Conservation (phyloP, 2,797 vertebrate genomes). For the Pantherophis vulpinus region DNA sequence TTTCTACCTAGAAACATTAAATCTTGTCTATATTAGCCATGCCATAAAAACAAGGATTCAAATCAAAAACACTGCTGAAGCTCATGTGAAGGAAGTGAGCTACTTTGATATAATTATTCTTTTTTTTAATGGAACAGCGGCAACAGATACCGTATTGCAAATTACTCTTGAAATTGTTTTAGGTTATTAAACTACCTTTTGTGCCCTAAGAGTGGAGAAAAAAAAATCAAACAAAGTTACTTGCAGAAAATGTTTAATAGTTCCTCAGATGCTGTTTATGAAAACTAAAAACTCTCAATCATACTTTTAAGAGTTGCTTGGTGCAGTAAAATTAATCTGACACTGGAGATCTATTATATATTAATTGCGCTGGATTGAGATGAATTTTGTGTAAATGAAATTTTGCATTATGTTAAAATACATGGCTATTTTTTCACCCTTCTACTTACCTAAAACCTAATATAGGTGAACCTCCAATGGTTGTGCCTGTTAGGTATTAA, state of each 20-base stretch:
- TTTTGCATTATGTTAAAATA: not conserved
- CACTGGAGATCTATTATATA: not conserved
- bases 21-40: not conserved
- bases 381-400: not conserved
- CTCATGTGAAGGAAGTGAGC: not conserved
- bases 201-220: not conserved
- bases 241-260: not conserved
- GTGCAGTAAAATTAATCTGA: not conserved
- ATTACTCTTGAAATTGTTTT: not conserved
- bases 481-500: not conserved
- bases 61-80: not conserved
- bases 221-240: not conserved
- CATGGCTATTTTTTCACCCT: not conserved
- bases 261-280: not conserved
- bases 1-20: constrained; percentile 56
- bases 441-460: not conserved
- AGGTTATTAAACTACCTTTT: not conserved
- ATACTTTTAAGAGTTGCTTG: not conserved
- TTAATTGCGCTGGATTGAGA: not conserved
- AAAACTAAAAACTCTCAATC: not conserved
- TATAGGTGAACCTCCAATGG: not conserved
- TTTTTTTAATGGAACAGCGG: not conserved
- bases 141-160: not conserved
- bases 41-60: not conserved
- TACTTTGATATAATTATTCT: not conserved